A percentile compares a stretch with the other conserved stretches of the same genome.
Conservation (phyloP, 1,140 invertebrate species). For the Gonatopus flavifemur region DNA sequence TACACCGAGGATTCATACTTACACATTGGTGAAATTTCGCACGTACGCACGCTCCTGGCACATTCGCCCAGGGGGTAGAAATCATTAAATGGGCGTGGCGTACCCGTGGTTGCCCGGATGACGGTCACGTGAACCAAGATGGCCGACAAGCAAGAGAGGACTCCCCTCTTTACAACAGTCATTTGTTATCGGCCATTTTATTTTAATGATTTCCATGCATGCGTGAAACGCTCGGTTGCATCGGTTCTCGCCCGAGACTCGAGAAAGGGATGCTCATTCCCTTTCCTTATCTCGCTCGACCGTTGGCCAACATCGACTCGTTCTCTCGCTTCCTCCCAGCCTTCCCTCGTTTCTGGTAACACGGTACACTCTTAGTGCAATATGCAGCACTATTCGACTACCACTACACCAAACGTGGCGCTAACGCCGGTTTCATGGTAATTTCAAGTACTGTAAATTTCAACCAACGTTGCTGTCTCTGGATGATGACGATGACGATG, state of each 20-base stretch:
- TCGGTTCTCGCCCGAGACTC: no score
- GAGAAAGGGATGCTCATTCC: slow-evolving; percentile 44
- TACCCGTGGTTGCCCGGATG: slow-evolving; percentile 58
- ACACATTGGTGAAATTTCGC: slow-evolving; percentile 35
- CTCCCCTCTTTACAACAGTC: slow-evolving; percentile 57
- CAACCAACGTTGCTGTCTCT: no score
- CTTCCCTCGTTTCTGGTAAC: slow-evolving; percentile 21
- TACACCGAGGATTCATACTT: slow-evolving; percentile 1
- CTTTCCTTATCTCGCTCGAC: slow-evolving; percentile 1
- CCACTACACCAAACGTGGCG: slow-evolving; percentile 18
- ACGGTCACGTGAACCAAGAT: slow-evolving; percentile 61
- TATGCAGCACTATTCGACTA: slow-evolving; percentile 21
- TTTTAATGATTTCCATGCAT: slow-evolving; percentile 61
- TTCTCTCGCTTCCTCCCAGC: slow-evolving; percentile 3
- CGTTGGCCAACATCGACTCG: slow-evolving; percentile 2
- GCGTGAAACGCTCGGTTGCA: slow-evolving; percentile 56
- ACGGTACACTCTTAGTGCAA: slow-evolving; percentile 25
- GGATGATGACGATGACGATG: no score
- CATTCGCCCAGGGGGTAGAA: slow-evolving; percentile 57
- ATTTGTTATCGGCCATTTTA: slow-evolving; percentile 61
- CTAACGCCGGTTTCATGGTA: slow-evolving; percentile 34
- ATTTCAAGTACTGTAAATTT: slow-evolving; percentile 32
- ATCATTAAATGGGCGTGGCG: slow-evolving; percentile 61
- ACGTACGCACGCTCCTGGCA: slow-evolving; percentile 28
- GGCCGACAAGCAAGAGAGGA: slow-evolving; percentile 42